Evolutionary conservation across 2,113 vertebrate genomes (phyloP).

Genomic region (Indicator indicator): DNA sequence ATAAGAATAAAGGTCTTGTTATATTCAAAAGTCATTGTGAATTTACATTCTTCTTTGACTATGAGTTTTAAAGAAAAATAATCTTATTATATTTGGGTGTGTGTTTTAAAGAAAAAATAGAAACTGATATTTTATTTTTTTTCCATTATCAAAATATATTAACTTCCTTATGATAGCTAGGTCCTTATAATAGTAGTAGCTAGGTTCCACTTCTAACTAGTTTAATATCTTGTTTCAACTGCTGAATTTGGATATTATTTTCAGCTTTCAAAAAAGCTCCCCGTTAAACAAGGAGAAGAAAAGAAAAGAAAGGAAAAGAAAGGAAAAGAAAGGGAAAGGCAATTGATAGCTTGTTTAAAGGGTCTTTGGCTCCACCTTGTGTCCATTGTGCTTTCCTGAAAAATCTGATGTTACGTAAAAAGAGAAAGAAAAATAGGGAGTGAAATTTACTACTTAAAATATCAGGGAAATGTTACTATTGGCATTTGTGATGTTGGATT

Average conservation of each 20-base stretch:
- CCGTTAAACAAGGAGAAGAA: background rate
- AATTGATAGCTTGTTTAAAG: background rate
- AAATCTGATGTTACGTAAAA: background rate
- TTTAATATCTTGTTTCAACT: conserved; percentile 45
- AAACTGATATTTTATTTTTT: conserved; percentile 41
- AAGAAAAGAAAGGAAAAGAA: background rate
- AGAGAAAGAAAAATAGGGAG: background rate
- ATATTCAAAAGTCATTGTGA: fast-evolving
- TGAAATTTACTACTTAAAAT: background rate
- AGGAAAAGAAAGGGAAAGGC: background rate
- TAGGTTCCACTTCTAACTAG: conserved; percentile 36
- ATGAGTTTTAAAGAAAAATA: conserved; percentile 6
- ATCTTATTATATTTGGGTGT: background rate
- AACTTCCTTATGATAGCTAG: background rate
- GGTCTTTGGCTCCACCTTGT: conserved; percentile 75
- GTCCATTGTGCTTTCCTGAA: background rate
- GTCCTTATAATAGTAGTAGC: background rate
- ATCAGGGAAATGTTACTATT: background rate
- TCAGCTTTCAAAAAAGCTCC: background rate
- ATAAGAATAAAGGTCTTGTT: background rate
- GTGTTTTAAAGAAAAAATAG: conserved; percentile 8
- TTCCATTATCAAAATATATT: conserved; percentile 33
- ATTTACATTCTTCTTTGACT: background rate
- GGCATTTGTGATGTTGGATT: background rate
- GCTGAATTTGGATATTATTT: background rate